phyloP scores from a whole-genome alignment of 2,888 invertebrate genomes.

The Amphipoea oculea region DNA sequence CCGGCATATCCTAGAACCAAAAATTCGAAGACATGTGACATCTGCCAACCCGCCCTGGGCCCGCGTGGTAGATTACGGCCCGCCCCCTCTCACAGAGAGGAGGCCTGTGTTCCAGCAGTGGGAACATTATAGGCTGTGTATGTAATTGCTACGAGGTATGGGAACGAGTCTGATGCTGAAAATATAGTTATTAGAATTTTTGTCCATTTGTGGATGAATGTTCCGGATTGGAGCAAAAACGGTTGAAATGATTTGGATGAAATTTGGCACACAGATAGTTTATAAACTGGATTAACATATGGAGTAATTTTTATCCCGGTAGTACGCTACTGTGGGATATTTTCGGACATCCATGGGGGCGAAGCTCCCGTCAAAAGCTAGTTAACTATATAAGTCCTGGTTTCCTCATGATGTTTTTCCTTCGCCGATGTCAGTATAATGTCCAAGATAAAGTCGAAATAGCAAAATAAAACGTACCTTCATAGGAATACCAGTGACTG shows the following conservation, averaged over 20 bases:
- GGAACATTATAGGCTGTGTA: too few relatives aligned
- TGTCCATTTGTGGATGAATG: not conserved
- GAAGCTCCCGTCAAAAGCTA: not conserved
- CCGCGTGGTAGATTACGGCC: too few relatives aligned
- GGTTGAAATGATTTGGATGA: not conserved
- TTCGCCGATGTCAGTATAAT: not conserved
- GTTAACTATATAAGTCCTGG: not conserved
- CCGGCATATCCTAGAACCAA: too few relatives aligned
- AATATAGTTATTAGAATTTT: not conserved
- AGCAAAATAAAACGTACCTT: conserved; percentile 89
- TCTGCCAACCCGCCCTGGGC: too few relatives aligned
- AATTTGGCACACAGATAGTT: not conserved
- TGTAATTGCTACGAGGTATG: too few relatives aligned
- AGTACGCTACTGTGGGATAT: not conserved
- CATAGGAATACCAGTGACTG: conserved; percentile 99
- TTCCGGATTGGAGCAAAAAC: not conserved
- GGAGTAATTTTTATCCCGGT: not conserved
- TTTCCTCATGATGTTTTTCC: not conserved
- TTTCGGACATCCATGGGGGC: not conserved
- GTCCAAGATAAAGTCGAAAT: not conserved
- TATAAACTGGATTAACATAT: not conserved
- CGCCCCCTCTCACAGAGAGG: too few relatives aligned
- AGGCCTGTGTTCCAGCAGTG: too few relatives aligned
- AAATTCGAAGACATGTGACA: too few relatives aligned
- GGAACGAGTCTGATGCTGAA: not conserved